phyloP scores from a whole-genome alignment of 2,113 vertebrate species.

The Nycticorax nycticorax region DNA sequence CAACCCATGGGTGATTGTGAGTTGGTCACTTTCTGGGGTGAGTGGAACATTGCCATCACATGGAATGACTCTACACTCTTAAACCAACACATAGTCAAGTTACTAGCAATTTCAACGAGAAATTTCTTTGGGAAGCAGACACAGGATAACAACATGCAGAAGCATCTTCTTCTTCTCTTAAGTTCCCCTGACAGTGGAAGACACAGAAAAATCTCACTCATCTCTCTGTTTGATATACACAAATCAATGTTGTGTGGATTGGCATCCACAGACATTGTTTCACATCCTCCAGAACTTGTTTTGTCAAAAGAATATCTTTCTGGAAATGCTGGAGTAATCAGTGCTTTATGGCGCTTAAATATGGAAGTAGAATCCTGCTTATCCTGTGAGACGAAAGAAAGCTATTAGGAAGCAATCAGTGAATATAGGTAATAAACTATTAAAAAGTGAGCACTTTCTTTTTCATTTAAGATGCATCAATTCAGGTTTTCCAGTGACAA shows the following conservation, averaged over 20 bases:
- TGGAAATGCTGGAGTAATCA: not conserved
- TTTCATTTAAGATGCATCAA: not conserved
- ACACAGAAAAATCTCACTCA: not conserved
- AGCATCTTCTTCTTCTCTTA: not conserved
- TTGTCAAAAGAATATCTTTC: not conserved
- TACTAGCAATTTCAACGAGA: not conserved
- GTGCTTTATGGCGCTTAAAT: not conserved
- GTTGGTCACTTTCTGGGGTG: not conserved
- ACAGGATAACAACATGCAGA: not conserved
- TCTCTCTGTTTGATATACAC: not conserved
- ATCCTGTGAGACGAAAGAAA: not conserved
- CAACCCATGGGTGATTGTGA: not conserved
- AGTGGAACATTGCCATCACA: not conserved
- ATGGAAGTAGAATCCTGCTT: not conserved
- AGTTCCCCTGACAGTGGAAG: not conserved
- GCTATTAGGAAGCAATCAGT: not conserved
- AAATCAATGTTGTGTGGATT: not conserved
- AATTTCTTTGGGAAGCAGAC: not conserved
- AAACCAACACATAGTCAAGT: not conserved
- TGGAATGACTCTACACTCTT: not conserved
- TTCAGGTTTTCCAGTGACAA: not conserved
- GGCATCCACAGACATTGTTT: not conserved
- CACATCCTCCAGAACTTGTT: not conserved
- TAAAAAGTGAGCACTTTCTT: not conserved
- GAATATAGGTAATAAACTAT: not conserved